phyloP scores from a whole-genome alignment of 2,113 vertebrate genomes.

The Siniperca knerii region DNA sequence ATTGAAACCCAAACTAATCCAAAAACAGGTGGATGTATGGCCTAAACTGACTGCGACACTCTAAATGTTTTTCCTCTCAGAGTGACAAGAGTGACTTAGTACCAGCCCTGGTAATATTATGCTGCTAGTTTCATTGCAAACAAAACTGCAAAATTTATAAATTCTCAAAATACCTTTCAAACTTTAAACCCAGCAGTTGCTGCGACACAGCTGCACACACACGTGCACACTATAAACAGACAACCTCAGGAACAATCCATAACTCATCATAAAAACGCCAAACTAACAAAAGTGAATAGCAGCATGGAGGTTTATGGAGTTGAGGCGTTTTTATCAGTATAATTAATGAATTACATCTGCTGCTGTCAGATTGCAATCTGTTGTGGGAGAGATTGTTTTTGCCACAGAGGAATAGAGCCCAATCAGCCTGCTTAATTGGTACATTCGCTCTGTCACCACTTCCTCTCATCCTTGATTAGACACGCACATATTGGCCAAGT shows the following conservation, averaged over 20 bases:
- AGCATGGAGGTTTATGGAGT: slow-evolving; percentile 68
- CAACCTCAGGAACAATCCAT: slow-evolving; percentile 53
- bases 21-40: slow-evolving; percentile 5
- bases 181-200: slow-evolving; percentile 32
- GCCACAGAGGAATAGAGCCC: slow-evolving; percentile 80
- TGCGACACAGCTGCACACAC: slow-evolving; percentile 24
- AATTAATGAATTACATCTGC: slow-evolving; percentile 87
- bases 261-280: slow-evolving; percentile 71
- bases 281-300: slow-evolving; percentile 75
- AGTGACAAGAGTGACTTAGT: slow-evolving; percentile 11
- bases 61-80: background rate
- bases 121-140: background rate
- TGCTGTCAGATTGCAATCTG: slow-evolving; percentile 86
- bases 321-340: slow-evolving; percentile 79
- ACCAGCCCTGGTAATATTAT: slow-evolving; percentile 4
- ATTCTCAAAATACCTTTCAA: slow-evolving; percentile 34
- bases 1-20: slow-evolving; percentile 16
- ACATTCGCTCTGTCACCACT: slow-evolving; percentile 81
- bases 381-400: slow-evolving; percentile 82
- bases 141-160: slow-evolving; percentile 23
- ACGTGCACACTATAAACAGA: slow-evolving; percentile 27
- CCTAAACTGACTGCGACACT: slow-evolving; percentile 3
- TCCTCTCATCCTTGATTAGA: slow-evolving; percentile 83
- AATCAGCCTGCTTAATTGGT: slow-evolving; percentile 85
- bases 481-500: slow-evolving; percentile 64